A percentile compares a stretch with the other conserved stretches of the same genome.
These are phyloP conservation scores for Chlorodrepanis virens DNA, from an alignment of 2,113 vertebrate species.

Conservation along the genomic window DNA sequence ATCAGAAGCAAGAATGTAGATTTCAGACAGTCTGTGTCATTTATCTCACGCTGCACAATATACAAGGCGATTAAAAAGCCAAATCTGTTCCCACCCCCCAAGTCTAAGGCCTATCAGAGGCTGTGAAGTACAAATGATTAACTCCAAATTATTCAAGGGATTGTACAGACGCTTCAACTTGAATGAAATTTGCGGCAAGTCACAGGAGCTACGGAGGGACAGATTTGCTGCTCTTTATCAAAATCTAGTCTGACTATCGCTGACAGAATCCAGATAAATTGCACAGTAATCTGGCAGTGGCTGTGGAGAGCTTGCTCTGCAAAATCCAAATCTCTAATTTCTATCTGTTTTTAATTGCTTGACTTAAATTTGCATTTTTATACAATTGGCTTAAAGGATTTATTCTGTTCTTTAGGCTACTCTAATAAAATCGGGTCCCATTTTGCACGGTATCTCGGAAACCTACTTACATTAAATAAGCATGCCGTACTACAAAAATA, in stretches of 20 bases:
- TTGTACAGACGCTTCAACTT: conserved; percentile 75
- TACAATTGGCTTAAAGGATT: conserved; percentile 73
- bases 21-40: conserved; percentile 82
- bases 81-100: conserved; percentile 82
- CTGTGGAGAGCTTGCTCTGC: conserved; percentile 66
- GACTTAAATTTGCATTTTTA: conserved; percentile 81
- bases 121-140: conserved; percentile 87
- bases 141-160: conserved; percentile 87
- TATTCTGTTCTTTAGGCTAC: conserved; percentile 65
- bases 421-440: conserved; percentile 46
- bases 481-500: conserved; percentile 29
- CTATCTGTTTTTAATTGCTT: conserved; percentile 79
- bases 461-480: conserved; percentile 23
- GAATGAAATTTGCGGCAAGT: conserved; percentile 76
- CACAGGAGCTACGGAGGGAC: conserved; percentile 64
- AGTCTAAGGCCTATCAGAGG: conserved; percentile 78
- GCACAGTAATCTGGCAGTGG: conserved; percentile 62
- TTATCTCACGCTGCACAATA: conserved; percentile 84
- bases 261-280: conserved; percentile 77
- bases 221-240: conserved; percentile 80
- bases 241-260: conserved; percentile 75
- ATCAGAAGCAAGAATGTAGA: conserved; percentile 83
- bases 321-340: conserved; percentile 73
- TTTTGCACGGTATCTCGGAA: neutral
- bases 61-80: conserved; percentile 84